A percentile compares a stretch with the other conserved stretches of the same genome.
phyloP scores from a whole-genome alignment of 2,113 vertebrate genomes.

The Irena cyanogastra region DNA sequence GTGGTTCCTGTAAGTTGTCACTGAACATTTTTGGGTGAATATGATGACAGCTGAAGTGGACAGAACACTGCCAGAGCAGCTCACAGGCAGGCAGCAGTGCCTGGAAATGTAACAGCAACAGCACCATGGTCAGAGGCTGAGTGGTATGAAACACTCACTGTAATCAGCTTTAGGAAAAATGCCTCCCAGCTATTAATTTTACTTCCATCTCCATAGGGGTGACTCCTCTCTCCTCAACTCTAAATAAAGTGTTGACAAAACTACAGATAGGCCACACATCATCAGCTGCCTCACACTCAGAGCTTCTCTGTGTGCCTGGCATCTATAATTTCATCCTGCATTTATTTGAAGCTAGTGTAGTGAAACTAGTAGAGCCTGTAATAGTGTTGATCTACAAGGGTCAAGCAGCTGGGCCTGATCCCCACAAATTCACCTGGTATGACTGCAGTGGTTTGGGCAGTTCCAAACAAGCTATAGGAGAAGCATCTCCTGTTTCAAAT shows the following conservation, averaged over 20 bases:
- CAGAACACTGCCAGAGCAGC: background rate
- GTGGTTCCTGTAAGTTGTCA: background rate
- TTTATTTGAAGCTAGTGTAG: background rate
- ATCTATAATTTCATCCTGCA: background rate
- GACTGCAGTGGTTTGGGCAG: background rate
- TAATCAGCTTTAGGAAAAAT: background rate
- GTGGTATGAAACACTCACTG: background rate
- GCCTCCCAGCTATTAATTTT: background rate
- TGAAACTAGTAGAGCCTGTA: background rate
- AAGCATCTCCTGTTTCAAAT: background rate
- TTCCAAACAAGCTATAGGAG: background rate
- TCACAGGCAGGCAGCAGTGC: background rate
- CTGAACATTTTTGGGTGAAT: background rate
- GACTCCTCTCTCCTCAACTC: background rate
- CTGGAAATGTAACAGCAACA: background rate
- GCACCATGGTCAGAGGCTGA: background rate
- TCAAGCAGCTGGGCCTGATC: background rate
- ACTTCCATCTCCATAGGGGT: background rate
- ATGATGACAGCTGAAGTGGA: background rate
- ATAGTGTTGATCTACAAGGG: background rate
- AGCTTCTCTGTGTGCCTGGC: background rate
- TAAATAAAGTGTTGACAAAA: background rate
- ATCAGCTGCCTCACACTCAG: background rate
- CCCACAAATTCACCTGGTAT: background rate
- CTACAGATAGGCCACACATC: background rate